A percentile compares a stretch with the other conserved stretches of the same genome.
phyloP scores from a whole-genome alignment of 2,113 vertebrate genomes.

The Oreochromis niloticus region DNA sequence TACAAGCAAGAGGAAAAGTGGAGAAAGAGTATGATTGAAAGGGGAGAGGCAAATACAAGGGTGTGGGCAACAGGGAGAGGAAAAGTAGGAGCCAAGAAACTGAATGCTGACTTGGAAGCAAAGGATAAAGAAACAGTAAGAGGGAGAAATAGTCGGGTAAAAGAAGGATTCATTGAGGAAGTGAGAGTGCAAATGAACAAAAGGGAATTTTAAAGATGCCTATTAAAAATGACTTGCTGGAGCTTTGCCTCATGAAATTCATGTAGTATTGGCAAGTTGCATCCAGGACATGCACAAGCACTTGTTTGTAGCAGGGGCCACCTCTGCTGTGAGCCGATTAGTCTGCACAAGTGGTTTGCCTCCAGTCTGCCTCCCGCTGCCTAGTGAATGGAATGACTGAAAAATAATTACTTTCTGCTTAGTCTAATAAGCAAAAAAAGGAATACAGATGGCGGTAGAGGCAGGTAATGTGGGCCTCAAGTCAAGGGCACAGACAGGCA shows the following conservation, averaged over 20 bases:
- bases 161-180: not conserved
- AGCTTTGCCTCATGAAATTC: not conserved
- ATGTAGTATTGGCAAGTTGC: conserved; percentile 7
- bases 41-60: not conserved
- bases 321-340: conserved; percentile 25
- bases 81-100: not conserved
- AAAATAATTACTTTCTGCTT: conserved; percentile 57
- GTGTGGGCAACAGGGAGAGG: not conserved
- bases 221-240: not conserved
- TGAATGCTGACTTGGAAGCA: not conserved
- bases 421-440: conserved; percentile 51
- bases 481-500: conserved; percentile 43
- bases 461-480: conserved; percentile 27
- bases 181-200: not conserved
- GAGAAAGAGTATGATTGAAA: not conserved
- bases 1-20: not conserved
- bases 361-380: conserved; percentile 37
- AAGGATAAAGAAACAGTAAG: conserved; percentile 4
- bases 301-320: conserved; percentile 2
- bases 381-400: conserved; percentile 44
- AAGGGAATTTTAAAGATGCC: not conserved
- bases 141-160: not conserved
- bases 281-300: not conserved
- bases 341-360: conserved; percentile 36
- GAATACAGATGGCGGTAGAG: conserved; percentile 22